phyloP scores from a whole-genome alignment of 1,140 invertebrate species.

The Drosophila sproati region DNA sequence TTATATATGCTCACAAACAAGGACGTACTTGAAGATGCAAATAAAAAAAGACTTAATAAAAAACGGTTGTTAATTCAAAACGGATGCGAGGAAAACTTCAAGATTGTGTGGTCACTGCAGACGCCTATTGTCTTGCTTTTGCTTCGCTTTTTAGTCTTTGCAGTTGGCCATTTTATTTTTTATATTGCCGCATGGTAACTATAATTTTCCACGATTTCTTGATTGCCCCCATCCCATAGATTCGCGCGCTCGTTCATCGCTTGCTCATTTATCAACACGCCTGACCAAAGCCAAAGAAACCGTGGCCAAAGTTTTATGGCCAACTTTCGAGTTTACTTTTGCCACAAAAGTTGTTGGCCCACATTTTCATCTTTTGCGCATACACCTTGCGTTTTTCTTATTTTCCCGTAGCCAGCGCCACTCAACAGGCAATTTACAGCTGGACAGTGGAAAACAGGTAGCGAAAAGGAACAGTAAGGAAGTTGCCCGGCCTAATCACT shows the following conservation, averaged over 20 bases:
- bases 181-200: slow-evolving; percentile 67
- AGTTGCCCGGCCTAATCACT: slow-evolving; percentile 66
- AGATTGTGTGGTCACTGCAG: slow-evolving; percentile 36
- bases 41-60: slow-evolving; percentile 28
- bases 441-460: slow-evolving; percentile 51
- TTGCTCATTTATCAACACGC: slow-evolving; percentile 73
- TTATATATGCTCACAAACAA: slow-evolving; percentile 13
- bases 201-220: slow-evolving; percentile 79
- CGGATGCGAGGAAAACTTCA: slow-evolving; percentile 1
- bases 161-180: slow-evolving; percentile 57
- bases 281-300: slow-evolving; percentile 63
- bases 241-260: slow-evolving; percentile 31
- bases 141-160: slow-evolving; percentile 46
- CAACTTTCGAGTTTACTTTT: slow-evolving; percentile 72
- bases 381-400: slow-evolving; percentile 40
- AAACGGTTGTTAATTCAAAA: slow-evolving; percentile 40
- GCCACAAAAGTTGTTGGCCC: slow-evolving; percentile 42
- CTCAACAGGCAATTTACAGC: slow-evolving; percentile 79
- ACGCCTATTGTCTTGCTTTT: slow-evolving; percentile 60
- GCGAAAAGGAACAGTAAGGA: background rate
- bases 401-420: slow-evolving; percentile 50
- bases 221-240: slow-evolving; percentile 60
- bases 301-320: slow-evolving; percentile 76
- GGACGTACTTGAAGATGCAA: slow-evolving; percentile 49
- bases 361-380: slow-evolving; percentile 52